Conservation (phyloP, 2,113 vertebrate genomes). For the Caranx ignobilis region DNA sequence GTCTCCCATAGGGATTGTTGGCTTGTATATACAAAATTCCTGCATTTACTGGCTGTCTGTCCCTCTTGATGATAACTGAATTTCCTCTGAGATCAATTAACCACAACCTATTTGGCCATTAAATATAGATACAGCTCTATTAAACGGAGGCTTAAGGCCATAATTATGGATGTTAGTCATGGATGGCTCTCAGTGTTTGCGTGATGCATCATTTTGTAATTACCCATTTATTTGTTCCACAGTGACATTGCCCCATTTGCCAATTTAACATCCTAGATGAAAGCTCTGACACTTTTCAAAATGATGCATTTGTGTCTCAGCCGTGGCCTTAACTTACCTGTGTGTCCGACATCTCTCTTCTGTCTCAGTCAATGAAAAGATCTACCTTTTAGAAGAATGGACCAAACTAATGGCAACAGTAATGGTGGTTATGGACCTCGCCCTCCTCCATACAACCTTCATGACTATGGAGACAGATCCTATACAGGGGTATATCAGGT, state of each 20-base stretch:
- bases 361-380: neutral
- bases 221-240: slow-evolving; percentile 59
- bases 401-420: slow-evolving; percentile 28
- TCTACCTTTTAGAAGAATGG: slow-evolving; percentile 45
- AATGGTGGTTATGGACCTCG: neutral
- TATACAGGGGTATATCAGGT: slow-evolving; percentile 65
- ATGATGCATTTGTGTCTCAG: slow-evolving; percentile 8
- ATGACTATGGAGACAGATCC: slow-evolving; percentile 6
- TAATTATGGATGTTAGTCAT: slow-evolving; percentile 68
- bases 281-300: slow-evolving; percentile 23
- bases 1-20: no score
- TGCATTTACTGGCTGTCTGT: slow-evolving; percentile 19
- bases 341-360: slow-evolving; percentile 6
- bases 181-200: slow-evolving; percentile 50
- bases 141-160: slow-evolving; percentile 56
- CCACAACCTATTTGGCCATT: slow-evolving; percentile 56
- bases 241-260: slow-evolving; percentile 47
- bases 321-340: slow-evolving; percentile 8
- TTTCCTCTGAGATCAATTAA: slow-evolving; percentile 70
- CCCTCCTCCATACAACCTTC: slow-evolving; percentile 67
- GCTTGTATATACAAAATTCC: neutral
- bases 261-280: slow-evolving; percentile 44
- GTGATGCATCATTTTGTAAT: slow-evolving; percentile 72
- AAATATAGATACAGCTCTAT: slow-evolving; percentile 65
- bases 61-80: slow-evolving; percentile 32